Evolutionary conservation across 2,113 vertebrate species (phyloP), one percentile per base, ranked within the genome.

Genomic region (Alces alces): DNA sequence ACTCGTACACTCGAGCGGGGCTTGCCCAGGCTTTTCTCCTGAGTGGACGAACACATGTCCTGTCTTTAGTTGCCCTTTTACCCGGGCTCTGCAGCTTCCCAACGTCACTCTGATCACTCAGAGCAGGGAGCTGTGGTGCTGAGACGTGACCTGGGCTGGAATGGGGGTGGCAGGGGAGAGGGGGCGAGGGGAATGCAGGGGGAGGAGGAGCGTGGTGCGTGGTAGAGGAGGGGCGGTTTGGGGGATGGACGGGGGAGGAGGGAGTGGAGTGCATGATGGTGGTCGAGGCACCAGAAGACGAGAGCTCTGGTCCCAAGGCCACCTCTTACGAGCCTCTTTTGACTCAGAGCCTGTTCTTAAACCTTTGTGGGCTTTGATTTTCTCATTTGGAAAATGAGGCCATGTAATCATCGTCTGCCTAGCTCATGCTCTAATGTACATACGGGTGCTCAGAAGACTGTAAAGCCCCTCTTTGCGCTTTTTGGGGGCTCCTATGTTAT

Each of bases 361-460:
- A 86, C 13, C 21, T 43, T 89, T 25, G 9, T 45, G 61, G 61
- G 36, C 7, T 73, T 97, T 43, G 64, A 39, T 60, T 92, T 90
- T 90, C 92, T 88, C 27, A 57, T 84, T 66, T 64, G 33, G 93
- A 92, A 96, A 79, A 89, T 36, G 66, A 93, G 85, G 58, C 12
- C 47, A 30, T 54, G 50, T n/a, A n/a, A 61, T 79, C 9, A 21
- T 3, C 21, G 7, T 30, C 66, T 45, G 36, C 1, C 0, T 25
- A 13, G 43, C 14, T 93, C 43, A 58, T 7, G 7, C 47, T 55
- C 11, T 87, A 52, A 61, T 14, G 45, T 3, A 93, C 64, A 57
- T 5, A 14, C 8, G 15, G 61, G 27, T 23, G 47, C 64, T 66
- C 3, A 92, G 92, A 88, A 91, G 23, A 66, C 30, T 7, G 2